Base-by-base conservation (phyloP, 2,113 vertebrate species). In the Ceyx melanurus region DNA sequence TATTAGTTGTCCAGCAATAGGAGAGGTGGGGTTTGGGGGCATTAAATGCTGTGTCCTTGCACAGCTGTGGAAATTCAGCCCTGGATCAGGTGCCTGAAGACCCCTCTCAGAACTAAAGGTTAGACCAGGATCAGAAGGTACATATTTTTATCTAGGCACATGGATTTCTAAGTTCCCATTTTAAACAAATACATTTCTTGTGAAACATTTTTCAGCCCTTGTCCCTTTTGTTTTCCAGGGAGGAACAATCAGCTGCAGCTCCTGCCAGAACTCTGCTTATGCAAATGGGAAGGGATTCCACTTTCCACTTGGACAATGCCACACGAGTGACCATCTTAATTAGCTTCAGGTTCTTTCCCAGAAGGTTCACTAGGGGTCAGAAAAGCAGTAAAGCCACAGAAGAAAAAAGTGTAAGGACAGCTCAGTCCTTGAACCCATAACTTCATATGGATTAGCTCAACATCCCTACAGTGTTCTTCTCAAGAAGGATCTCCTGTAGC, bases 261-360 rank as follows among this genome's bases (percentile, higher is more conserved):
- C 29, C 74, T 74, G 76, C 77, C 82, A 92, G 77, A 86, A 31
- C 42, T 75, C 73, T 76, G 54, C 62, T 90, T 35, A 65, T 53
- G 46, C 66, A 95, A 89, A 91, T 58, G 11, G 26, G 1, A 77
- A 86, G 65, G 14, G 8, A 92, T 86, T 92, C 68, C 31, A 61
- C 48, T 72, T 94, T 67, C 71, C 43, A 54, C 72, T 78, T 72
- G 87, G 51, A 48, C 56, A 78, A 75, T 18, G 54, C 45, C 82
- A 94, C 73, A 90, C 78, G 92, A 94, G 53, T 48, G 10, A 70
- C 70, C 57, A 37, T 35, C 35, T 86, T 91, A 76, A 90, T 93
- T 78, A 82, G 46, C 61, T 90, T 51, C 86, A 90, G 80, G 67
- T 89, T 90, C 67, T 66, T 85, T 75, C 90, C 65, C 61, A 84